Percentiles rank a stretch among this genome's conserved stretches.
Evolutionary conservation across 2,113 vertebrate genomes (phyloP).

Genomic region (Coturnix japonica): DNA sequence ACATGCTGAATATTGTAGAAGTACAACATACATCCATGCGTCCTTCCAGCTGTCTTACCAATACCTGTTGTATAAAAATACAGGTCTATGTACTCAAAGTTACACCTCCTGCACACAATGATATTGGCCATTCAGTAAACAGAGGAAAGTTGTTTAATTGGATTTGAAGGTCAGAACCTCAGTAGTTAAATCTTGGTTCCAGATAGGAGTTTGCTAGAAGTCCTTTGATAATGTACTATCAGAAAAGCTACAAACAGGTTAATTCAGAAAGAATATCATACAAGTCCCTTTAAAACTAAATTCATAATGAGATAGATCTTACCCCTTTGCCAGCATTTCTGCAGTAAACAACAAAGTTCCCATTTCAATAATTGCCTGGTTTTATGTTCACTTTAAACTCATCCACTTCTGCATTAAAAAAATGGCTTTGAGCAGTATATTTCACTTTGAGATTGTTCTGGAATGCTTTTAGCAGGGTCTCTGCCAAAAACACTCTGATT

Average conservation of each 20-base stretch:
- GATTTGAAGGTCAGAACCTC: neutral
- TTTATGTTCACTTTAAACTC: neutral
- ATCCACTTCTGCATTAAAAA: neutral
- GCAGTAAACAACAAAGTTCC: neutral
- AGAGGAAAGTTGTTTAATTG: neutral
- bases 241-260: neutral
- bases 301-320: neutral
- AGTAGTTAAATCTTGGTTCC: neutral
- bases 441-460: conserved; percentile 4
- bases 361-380: neutral
- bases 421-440: neutral
- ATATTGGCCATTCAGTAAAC: neutral
- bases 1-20: neutral
- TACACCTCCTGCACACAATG: neutral
- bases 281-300: neutral
- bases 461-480: neutral
- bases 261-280: neutral
- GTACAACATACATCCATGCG: neutral
- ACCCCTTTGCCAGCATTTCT: neutral
- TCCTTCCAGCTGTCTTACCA: neutral
- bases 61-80: neutral
- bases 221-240: neutral
- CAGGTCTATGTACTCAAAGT: neutral
- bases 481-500: neutral
- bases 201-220: neutral